These are phyloP conservation scores for Chlamydotis undulata DNA, from an alignment of 2,113 vertebrate genomes.

Conservation along the genomic window DNA sequence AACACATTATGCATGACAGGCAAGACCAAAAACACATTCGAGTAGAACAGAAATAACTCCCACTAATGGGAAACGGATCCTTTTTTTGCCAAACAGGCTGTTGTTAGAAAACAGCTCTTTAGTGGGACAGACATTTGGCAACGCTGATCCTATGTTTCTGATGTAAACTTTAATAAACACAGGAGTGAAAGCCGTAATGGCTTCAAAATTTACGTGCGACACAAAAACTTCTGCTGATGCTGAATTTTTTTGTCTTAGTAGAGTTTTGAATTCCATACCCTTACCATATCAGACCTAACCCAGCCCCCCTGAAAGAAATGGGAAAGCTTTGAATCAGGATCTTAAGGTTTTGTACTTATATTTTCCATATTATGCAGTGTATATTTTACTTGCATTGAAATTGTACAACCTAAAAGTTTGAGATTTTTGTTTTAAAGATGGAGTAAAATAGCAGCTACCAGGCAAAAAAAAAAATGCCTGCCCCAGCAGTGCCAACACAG, in stretches of 20 bases:
- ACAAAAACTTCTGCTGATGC: not conserved
- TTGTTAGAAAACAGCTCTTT: not conserved
- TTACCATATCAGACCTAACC: not conserved
- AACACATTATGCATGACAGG: constrained; percentile 1
- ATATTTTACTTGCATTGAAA: not conserved
- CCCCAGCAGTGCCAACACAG: not conserved
- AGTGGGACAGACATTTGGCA: not conserved
- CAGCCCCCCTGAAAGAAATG: not conserved
- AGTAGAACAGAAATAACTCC: constrained; percentile 15
- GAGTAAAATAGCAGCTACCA: not conserved
- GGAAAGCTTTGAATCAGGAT: not conserved
- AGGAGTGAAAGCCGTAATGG: not conserved
- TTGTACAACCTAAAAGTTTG: not conserved
- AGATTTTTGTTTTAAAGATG: not conserved
- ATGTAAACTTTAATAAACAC: not conserved
- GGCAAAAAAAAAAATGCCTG: not conserved
- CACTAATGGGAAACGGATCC: not conserved
- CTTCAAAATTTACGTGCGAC: not conserved
- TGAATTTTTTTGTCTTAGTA: not conserved
- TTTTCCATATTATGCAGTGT: not conserved
- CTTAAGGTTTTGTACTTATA: not conserved
- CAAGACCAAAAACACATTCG: not conserved
- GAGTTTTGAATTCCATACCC: not conserved
- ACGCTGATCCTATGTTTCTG: not conserved
- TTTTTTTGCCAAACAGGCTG: not conserved